Base-by-base conservation (phyloP, 2,113 vertebrate species). In the Trogon surrucura region DNA sequence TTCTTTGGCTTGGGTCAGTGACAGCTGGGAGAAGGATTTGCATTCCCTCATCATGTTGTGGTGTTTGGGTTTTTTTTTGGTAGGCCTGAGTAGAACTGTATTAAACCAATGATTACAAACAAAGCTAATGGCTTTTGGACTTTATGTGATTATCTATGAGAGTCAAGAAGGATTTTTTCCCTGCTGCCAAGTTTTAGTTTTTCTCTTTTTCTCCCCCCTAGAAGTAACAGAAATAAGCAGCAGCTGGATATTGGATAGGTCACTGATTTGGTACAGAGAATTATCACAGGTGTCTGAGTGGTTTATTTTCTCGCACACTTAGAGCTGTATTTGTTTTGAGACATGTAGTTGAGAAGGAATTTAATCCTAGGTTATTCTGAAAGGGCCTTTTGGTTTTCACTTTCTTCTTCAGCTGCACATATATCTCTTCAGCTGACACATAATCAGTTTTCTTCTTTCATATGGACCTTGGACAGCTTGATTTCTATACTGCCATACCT, bases 51-150 rank as follows among this genome's bases (percentile, higher is more conserved):
- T 85, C 62, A 36, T 45, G 57, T 2, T 87, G 41, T 41, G 41
- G 41, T 41, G 41, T 41, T 41, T 41, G 41, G 41, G 41, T 91
- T 91, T 64, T 47, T 89, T 47, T 89, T 38, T 29, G 83, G 78
- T 88, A 77, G 67, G 62, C 21, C 56, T 67, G 36, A 73, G 38
- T 48, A 93, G 65, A 95, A 80, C 53, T 41, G 32, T 86, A 69
- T 93, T 95, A 96, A 95, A 57, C 34, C 53, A 92, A 86, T 84
- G 77, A 84, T 89, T 89, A 80, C 53, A 95, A 87, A 89, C 80
- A 96, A 92, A 95, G 48, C 34, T 95, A 93, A 95, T 93, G 86
- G 64, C 23, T 93, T 92, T 95, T 92, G 91, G 94, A 89, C 61
- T 91, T 92, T 56, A 44, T 0, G 0, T 95, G 77, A 91, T 94